Evolutionary conservation across 2,888 invertebrate genomes (phyloP).

Genomic region (Siphlonurus alternatus): DNA sequence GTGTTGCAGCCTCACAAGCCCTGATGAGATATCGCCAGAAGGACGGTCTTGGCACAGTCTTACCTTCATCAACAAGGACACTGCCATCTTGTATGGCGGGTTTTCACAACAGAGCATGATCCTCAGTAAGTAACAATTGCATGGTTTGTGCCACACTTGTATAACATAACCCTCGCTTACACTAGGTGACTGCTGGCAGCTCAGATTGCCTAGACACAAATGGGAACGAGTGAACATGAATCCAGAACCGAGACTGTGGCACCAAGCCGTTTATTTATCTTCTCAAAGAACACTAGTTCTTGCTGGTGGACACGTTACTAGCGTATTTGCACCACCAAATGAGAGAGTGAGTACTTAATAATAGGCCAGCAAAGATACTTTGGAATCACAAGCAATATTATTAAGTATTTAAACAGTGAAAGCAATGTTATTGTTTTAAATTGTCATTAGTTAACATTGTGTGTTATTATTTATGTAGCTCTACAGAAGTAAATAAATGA

Average conservation of each 20-base stretch:
- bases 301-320: conserved; percentile 11
- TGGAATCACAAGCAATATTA: neutral
- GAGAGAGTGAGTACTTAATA: conserved; percentile 5
- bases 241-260: conserved; percentile 13
- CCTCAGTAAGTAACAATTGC: conserved; percentile 15
- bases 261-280: conserved; percentile 8
- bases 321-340: conserved; percentile 6
- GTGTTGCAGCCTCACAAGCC: conserved; percentile 5
- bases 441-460: neutral
- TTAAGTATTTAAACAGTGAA: too few species aligned
- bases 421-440: neutral
- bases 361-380: neutral
- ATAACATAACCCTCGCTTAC: neutral
- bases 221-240: conserved; percentile 6
- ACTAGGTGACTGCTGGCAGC: conserved; percentile 13
- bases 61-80: conserved; percentile 16
- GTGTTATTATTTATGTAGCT: neutral
- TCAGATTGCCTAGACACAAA: conserved; percentile 8
- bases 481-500: too few species aligned
- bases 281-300: conserved; percentile 10
- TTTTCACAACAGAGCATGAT: conserved; percentile 16
- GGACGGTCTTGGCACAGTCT: conserved; percentile 20
- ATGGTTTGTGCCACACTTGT: neutral
- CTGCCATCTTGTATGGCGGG: conserved; percentile 19
- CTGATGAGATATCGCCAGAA: conserved; percentile 11